These are phyloP conservation scores for Pipistrellus pipistrellus DNA, from an alignment of 2,797 vertebrate species.

Conservation along the genomic window DNA sequence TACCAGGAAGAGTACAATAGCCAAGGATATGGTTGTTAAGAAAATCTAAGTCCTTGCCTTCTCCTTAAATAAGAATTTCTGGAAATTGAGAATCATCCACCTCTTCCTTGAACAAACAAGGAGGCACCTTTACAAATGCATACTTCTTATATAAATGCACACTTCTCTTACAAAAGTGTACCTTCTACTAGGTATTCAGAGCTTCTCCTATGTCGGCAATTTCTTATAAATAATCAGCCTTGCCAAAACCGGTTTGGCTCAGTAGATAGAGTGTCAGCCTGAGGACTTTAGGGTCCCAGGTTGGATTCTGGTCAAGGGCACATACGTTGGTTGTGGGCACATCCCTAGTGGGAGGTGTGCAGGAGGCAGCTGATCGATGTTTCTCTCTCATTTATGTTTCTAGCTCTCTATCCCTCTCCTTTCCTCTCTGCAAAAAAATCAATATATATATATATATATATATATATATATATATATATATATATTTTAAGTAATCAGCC, in stretches of 20 bases:
- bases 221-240: slow-evolving; percentile 17
- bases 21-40: neutral
- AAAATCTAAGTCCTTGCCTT: neutral
- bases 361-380: too few relatives aligned
- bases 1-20: neutral
- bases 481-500: neutral
- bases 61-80: neutral
- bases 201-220: neutral
- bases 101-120: neutral
- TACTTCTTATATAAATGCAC: neutral
- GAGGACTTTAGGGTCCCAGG: too few relatives aligned
- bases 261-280: too few relatives aligned
- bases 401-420: too few relatives aligned
- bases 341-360: too few relatives aligned
- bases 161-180: neutral
- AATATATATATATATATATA: too few relatives aligned
- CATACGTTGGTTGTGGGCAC: too few relatives aligned
- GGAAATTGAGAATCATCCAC: neutral
- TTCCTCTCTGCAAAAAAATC: too few relatives aligned
- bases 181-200: neutral
- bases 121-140: neutral
- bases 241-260: too few relatives aligned
- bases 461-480: too few relatives aligned
- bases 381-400: too few relatives aligned
- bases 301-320: too few relatives aligned